Evolutionary conservation across 2,888 invertebrate genomes (phyloP).

Genomic region (Chymomyza amoena): DNA sequence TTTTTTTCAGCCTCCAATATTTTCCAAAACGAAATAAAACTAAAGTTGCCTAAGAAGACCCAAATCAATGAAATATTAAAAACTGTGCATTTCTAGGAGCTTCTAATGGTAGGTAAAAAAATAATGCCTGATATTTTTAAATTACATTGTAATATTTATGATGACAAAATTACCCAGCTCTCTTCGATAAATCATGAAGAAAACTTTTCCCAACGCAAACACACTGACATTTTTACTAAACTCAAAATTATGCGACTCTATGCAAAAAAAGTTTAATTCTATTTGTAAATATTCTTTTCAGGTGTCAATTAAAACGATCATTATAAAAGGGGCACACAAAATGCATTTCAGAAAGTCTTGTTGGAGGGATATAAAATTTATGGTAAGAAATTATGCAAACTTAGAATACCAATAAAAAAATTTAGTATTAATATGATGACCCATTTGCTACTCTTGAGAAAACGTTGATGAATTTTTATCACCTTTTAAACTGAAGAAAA

Average conservation of each 20-base stretch:
- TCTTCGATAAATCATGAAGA: constrained; percentile 69
- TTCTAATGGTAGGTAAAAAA: not conserved
- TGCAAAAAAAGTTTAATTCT: too few relatives aligned
- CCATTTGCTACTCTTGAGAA: constrained; percentile 24
- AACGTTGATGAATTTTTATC: constrained; percentile 4
- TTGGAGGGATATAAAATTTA: not conserved
- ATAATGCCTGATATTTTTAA: not conserved
- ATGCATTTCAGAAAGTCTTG: not conserved
- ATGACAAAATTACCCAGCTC: constrained; percentile 68
- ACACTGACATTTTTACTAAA: constrained; percentile 10
- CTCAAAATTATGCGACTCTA: too few relatives aligned
- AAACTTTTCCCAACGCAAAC: constrained; percentile 59
- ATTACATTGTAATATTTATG: constrained; percentile 4
- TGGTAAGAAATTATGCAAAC: not conserved
- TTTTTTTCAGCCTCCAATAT: not conserved
- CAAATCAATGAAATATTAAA: too few relatives aligned
- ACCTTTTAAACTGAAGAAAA: too few relatives aligned
- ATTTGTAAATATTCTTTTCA: too few relatives aligned
- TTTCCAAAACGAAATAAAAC: too few relatives aligned
- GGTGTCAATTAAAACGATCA: too few relatives aligned
- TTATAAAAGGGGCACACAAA: too few relatives aligned
- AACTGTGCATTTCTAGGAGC: not conserved
- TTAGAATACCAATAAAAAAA: not conserved
- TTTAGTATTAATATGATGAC: constrained; percentile 6
- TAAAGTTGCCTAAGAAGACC: too few relatives aligned